phyloP scores from a whole-genome alignment of 2,888 invertebrate species.

The Cataglyphis albicans region DNA sequence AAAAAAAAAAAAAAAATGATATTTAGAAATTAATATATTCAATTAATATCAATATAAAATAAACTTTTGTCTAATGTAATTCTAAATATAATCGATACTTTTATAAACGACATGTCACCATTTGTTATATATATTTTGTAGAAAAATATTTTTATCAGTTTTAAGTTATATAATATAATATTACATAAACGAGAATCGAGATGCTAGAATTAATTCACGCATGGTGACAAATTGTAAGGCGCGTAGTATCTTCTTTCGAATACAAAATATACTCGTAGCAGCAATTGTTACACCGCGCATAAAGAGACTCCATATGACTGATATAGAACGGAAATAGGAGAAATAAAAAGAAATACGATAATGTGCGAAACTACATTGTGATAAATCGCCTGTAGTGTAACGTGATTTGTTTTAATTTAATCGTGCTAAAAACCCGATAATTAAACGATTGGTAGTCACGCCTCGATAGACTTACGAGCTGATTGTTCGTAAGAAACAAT shows the following conservation, averaged over 20 bases:
- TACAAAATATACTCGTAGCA: conserved; percentile 5
- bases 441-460: neutral
- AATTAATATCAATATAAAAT: conserved; percentile 1
- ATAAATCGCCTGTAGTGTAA: neutral
- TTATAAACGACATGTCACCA: neutral
- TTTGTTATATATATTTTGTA: conserved; percentile 27
- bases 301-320: neutral
- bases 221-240: neutral
- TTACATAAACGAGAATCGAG: neutral
- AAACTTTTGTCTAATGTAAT: neutral
- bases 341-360: conserved; percentile 14
- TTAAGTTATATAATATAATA: neutral
- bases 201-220: conserved; percentile 1
- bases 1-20: neutral
- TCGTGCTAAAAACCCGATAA: neutral
- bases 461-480: neutral
- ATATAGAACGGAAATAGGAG: neutral
- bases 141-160: conserved; percentile 3
- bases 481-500: neutral
- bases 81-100: conserved; percentile 2
- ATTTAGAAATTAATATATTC: neutral
- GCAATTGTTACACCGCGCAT: neutral
- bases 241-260: neutral
- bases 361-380: neutral
- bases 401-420: neutral